Percentiles rank a stretch among this genome's conserved stretches.
These are phyloP conservation scores for Peromyscus aztecus DNA, from an alignment of 2,797 vertebrate species.

Conservation along the genomic window DNA sequence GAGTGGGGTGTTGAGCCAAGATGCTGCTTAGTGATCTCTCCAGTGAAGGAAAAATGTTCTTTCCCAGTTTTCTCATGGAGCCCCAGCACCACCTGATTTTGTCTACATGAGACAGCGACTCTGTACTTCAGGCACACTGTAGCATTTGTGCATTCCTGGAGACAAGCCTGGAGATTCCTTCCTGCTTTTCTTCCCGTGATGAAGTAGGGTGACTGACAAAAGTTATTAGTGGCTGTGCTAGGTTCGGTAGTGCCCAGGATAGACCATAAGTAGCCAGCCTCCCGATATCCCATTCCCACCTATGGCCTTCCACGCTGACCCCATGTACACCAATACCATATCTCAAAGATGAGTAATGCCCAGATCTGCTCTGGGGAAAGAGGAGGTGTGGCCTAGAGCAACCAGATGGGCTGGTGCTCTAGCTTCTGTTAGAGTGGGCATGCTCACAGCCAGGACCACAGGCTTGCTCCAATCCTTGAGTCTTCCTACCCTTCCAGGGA, in stretches of 20 bases:
- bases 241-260: neutral
- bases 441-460: neutral
- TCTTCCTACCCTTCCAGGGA: neutral
- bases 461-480: neutral
- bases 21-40: neutral
- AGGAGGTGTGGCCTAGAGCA: neutral
- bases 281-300: neutral
- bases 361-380: neutral
- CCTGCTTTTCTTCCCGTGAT: neutral
- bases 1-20: accelerated
- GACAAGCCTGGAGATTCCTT: neutral
- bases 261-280: neutral
- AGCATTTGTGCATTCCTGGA: neutral
- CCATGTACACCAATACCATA: neutral
- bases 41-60: neutral
- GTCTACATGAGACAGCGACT: neutral
- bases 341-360: conserved; percentile 3
- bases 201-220: neutral
- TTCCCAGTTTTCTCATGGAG: neutral
- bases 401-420: neutral
- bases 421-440: neutral
- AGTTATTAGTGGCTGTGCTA: neutral
- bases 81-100: neutral
- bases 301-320: neutral
- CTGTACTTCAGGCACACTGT: neutral